Conservation (phyloP, 2,888 invertebrate genomes). For the Steromphala cineraria region DNA sequence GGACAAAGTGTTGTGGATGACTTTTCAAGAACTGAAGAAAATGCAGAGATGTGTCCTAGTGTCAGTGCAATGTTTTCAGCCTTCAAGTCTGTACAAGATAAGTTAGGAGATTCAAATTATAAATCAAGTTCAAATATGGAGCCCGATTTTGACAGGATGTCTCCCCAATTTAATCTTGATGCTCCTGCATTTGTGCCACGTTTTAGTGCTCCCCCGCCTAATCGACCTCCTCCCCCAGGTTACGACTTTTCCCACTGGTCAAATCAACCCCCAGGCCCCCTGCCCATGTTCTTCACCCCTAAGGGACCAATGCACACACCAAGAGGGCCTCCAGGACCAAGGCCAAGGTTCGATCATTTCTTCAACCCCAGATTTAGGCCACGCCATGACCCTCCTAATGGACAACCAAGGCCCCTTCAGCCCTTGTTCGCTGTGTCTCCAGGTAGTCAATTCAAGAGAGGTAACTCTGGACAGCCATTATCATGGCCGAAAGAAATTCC, state of each 20-base stretch:
- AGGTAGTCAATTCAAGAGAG: not conserved
- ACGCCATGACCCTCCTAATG: not conserved
- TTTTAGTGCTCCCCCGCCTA: constrained; percentile 14
- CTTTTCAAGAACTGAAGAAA: not conserved
- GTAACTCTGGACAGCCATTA: not conserved
- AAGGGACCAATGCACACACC: constrained; percentile 23
- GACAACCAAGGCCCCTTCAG: not conserved
- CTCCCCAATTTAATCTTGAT: constrained; percentile 6
- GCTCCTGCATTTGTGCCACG: constrained; percentile 47
- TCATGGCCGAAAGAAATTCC: not conserved
- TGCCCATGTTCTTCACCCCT: constrained; percentile 47
- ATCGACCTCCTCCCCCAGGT: constrained; percentile 22
- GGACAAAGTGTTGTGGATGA: not conserved
- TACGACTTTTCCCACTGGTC: constrained; percentile 20
- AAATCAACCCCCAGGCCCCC: constrained; percentile 24
- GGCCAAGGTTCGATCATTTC: not conserved
- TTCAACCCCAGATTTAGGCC: not conserved
- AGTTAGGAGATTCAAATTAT: too few relatives aligned
- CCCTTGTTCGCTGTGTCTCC: not conserved
- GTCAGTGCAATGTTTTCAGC: too few relatives aligned
- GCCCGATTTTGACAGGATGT: too few relatives aligned
- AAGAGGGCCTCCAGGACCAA: not conserved
- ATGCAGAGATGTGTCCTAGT: not conserved
- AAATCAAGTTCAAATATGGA: too few relatives aligned
- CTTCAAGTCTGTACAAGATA: too few relatives aligned